These are phyloP conservation scores for Pica pica DNA, from an alignment of 2,113 vertebrate genomes.

Conservation along the genomic window DNA sequence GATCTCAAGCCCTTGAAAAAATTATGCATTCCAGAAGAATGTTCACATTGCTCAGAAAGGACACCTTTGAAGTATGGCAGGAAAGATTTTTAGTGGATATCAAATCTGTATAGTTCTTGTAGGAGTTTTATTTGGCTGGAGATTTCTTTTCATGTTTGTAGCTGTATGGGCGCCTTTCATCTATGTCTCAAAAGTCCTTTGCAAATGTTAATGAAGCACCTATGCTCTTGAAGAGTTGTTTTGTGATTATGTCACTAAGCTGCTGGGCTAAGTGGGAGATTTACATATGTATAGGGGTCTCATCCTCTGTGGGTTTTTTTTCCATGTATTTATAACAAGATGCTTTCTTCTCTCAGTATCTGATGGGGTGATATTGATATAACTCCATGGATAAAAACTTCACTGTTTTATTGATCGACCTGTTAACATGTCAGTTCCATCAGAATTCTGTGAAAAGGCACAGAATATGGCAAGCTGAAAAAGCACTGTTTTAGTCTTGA, in stretches of 20 bases:
- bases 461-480: not conserved
- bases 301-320: not conserved
- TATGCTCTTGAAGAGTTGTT: not conserved
- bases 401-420: not conserved
- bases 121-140: not conserved
- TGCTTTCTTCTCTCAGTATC: not conserved
- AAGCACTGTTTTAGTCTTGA: not conserved
- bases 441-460: not conserved
- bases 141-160: not conserved
- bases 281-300: not conserved
- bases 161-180: not conserved
- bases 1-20: not conserved
- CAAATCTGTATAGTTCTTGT: not conserved
- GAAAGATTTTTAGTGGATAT: not conserved
- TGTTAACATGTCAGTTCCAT: not conserved
- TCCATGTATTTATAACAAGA: not conserved
- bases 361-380: not conserved
- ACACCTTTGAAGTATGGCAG: not conserved
- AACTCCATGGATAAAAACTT: not conserved
- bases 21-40: not conserved
- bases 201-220: not conserved
- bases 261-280: not conserved
- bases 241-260: not conserved
- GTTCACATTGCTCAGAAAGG: not conserved
- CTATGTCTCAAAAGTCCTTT: not conserved